Evolutionary conservation across 2,797 vertebrate genomes (phyloP).

Genomic region (Schizopygopsis pylzovi): DNA sequence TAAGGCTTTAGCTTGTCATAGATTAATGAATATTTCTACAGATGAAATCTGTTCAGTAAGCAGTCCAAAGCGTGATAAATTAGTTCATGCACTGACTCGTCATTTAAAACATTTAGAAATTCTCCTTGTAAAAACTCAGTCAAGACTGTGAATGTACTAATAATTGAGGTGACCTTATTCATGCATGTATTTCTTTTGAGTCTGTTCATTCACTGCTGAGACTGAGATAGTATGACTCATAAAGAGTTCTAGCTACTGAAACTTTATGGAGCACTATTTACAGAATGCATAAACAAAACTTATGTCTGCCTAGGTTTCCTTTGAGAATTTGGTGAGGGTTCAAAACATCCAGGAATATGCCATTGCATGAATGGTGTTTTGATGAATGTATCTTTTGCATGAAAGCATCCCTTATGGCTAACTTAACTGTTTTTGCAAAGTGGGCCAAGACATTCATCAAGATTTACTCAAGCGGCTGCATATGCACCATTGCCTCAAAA

Average conservation of each 20-base stretch:
- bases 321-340: conserved; percentile 6
- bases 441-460: conserved; percentile 7
- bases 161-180: background rate
- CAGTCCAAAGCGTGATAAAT: conserved; percentile 23
- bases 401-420: background rate
- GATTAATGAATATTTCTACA: conserved; percentile 46
- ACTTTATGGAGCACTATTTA: conserved; percentile 22
- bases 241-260: conserved; percentile 20
- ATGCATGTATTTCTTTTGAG: background rate
- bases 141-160: background rate
- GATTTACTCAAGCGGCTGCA: background rate
- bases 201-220: background rate
- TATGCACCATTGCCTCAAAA: background rate
- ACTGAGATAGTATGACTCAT: conserved; percentile 27
- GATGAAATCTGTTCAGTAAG: conserved; percentile 27
- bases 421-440: conserved; percentile 15
- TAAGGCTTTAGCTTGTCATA: conserved; percentile 27
- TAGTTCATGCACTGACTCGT: background rate
- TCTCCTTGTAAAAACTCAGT: conserved; percentile 11
- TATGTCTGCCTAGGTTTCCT: conserved; percentile 20
- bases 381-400: background rate
- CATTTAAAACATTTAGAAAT: conserved; percentile 4
- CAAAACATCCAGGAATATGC: conserved; percentile 8
- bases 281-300: conserved; percentile 24
- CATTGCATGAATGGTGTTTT: background rate